A percentile compares a stretch with the other conserved stretches of the same genome.
Evolutionary conservation across 2,888 invertebrate species (phyloP).

Genomic region (Drosophila paracracens): DNA sequence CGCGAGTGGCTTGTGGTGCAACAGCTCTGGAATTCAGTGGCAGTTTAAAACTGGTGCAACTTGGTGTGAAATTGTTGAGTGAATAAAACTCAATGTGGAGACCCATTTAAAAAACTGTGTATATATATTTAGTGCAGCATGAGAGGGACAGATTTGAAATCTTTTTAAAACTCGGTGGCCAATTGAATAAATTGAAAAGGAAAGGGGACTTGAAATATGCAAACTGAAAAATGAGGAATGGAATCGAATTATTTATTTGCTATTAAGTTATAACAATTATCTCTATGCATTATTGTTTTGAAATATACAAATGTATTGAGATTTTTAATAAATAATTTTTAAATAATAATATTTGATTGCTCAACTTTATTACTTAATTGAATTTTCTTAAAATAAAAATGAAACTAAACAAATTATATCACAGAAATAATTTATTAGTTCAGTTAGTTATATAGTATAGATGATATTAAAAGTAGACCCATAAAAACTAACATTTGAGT

Average conservation of each 20-base stretch:
- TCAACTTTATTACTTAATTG: too few relatives aligned
- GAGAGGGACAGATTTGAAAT: background rate
- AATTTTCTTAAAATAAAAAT: background rate
- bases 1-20: constrained; percentile 20
- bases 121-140: background rate
- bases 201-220: background rate
- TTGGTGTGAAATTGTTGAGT: constrained; percentile 16
- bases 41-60: constrained; percentile 7
- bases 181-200: background rate
- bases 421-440: background rate
- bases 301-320: too few relatives aligned
- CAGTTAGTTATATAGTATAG: too few relatives aligned
- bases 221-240: background rate
- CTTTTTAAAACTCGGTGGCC: background rate
- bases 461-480: background rate
- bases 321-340: too few relatives aligned
- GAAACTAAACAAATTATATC: rapidly evolving
- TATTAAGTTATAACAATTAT: background rate
- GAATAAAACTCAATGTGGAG: constrained; percentile 9
- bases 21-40: background rate
- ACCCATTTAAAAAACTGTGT: background rate
- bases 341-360: too few relatives aligned
- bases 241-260: background rate
- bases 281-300: too few relatives aligned
- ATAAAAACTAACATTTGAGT: background rate